Evolutionary conservation across 2,888 invertebrate genomes (phyloP), one percentile per base, ranked within the genome.

Genomic region (Melikaiella ostensackeni): DNA sequence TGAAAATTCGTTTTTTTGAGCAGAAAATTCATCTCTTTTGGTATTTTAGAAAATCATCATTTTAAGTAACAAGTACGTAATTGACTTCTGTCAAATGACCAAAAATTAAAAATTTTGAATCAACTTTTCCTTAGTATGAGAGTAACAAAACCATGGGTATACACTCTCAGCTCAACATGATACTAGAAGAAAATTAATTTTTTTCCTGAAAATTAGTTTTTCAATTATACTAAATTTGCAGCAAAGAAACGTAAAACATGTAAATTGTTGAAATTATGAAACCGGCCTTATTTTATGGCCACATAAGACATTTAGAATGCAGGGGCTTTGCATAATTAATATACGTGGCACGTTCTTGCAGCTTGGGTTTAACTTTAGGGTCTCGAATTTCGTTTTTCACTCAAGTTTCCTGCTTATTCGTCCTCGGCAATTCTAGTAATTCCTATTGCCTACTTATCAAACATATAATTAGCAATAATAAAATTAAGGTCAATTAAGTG

Each of bases 381-480:
- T 66, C 42, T 66, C 66, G 46, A 66, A 66, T 66, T 66, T 66
- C 66, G 11, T 38, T 66, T 66, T 46, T 66, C 46, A 66, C 66
- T 66, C 66, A 46, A 46, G 66, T 66, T 66, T 66, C 66, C 19
- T 66, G 46, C 66, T 66, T 27, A 66, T 9, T 66, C 11, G 42
- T 19, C 66, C 24, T 27, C 9, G 42, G 33, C 33, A 63, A 66
- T 66, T 66, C 9, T 11, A 46, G 2, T 63, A 63, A 66, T 66
- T 66, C 5, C 42, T 13, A 66, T 66, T 66, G 66, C 42, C 46
- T 66, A 46, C 66, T 42, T 66, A 46, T 66, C 38, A 64, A 24
- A 24, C 11, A 78, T 77, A 81, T 81, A 81, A 84, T 84, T 83
- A 82, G 78, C 75, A 81, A 80, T 84, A 84, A 84, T 80, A 81